Conservation (phyloP, 2,113 vertebrate species). For the Triplophysa rosa region DNA sequence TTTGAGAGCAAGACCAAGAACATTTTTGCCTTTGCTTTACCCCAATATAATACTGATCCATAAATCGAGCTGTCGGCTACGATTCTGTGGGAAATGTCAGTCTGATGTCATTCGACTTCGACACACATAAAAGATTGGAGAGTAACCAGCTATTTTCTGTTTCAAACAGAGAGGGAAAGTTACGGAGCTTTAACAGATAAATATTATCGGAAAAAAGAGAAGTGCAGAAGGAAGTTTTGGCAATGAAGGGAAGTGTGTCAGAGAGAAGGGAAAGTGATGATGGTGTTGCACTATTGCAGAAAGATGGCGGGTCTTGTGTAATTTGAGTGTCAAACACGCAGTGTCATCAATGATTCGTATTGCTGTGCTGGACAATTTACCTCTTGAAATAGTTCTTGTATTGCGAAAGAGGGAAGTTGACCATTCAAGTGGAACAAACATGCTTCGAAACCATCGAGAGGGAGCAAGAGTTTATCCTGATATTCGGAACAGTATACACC, state of each 20-base stretch:
- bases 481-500: no score
- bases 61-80: no score
- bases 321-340: not conserved
- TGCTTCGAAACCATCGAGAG: not conserved
- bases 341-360: not conserved
- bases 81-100: no score
- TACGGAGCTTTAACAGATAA: not conserved
- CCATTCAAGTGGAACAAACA: not conserved
- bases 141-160: no score
- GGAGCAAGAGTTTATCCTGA: not conserved
- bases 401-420: not conserved
- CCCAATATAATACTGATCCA: no score
- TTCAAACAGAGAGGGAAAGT: no score
- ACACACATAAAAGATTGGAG: no score
- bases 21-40: no score
- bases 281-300: not conserved
- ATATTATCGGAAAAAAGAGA: not conserved
- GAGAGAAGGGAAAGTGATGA: slow-evolving; percentile 34
- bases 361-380: slow-evolving; percentile 2
- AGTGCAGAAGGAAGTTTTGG: slow-evolving; percentile 15
- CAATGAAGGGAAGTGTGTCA: slow-evolving; percentile 30
- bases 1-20: no score
- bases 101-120: no score
- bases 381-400: not conserved
- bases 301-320: slow-evolving; percentile 12